A percentile compares a stretch with the other conserved stretches of the same genome.
Evolutionary conservation across 2,888 invertebrate species (phyloP).

Genomic region (Lasius platythorax): DNA sequence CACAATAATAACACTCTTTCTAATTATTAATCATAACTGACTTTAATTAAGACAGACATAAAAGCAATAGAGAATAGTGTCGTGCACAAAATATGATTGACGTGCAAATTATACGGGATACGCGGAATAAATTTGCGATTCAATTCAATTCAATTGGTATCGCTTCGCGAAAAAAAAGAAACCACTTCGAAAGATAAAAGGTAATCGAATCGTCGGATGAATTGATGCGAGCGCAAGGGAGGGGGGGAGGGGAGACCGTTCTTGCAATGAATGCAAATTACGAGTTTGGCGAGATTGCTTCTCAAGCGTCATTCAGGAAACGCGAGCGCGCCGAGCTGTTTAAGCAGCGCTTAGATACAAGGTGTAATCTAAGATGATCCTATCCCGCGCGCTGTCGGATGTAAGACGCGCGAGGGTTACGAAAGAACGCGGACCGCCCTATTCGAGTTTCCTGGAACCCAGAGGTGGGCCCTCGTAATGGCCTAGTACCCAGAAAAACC

Average conservation of each 20-base stretch:
- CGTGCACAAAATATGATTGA: background rate
- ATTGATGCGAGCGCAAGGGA: background rate
- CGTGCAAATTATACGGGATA: background rate
- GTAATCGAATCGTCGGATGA: background rate
- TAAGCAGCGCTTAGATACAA: slow-evolving; percentile 23
- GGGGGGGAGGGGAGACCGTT: background rate
- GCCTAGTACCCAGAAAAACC: slow-evolving; percentile 74
- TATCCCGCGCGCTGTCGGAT: slow-evolving; percentile 11
- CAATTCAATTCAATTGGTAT: background rate
- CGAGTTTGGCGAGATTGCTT: slow-evolving; percentile 6
- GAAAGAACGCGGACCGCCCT: slow-evolving; percentile 73
- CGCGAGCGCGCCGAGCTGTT: background rate
- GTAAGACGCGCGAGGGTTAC: slow-evolving; percentile 61
- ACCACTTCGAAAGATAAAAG: background rate
- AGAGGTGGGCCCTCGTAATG: slow-evolving; percentile 74
- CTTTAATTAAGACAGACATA: background rate
- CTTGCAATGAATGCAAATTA: slow-evolving; percentile 18
- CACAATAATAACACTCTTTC: background rate
- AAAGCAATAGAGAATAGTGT: background rate
- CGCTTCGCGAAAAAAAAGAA: background rate
- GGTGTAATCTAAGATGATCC: slow-evolving; percentile 39
- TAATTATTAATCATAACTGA: background rate
- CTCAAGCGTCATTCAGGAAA: slow-evolving; percentile 24
- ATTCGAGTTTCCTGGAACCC: slow-evolving; percentile 79
- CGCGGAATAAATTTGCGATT: background rate